These are phyloP conservation scores for Conomelus anceps DNA, from an alignment of 2,888 invertebrate genomes.

Conservation along the genomic window DNA sequence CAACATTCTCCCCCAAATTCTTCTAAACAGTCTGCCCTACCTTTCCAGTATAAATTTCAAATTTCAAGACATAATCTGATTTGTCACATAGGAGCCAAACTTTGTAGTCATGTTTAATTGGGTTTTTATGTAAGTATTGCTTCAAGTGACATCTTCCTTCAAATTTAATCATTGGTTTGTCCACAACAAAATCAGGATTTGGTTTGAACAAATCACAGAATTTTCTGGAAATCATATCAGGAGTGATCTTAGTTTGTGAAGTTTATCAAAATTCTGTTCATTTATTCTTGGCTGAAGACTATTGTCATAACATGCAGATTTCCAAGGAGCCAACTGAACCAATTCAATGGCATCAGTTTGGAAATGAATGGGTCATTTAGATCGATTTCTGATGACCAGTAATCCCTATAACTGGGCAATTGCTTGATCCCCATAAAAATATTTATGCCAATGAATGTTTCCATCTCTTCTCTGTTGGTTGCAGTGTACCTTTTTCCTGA, in stretches of 20 bases:
- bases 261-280: conserved; percentile 1
- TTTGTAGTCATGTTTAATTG: conserved; percentile 36
- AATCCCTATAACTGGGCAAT: conserved; percentile 15
- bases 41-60: conserved; percentile 37
- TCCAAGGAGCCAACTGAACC: conserved; percentile 17
- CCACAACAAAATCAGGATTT: conserved; percentile 6
- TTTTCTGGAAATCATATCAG: background rate
- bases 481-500: background rate
- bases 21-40: conserved; percentile 29
- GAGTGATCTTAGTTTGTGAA: conserved; percentile 17
- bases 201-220: conserved; percentile 9
- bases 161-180: conserved; percentile 36
- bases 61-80: conserved; percentile 32
- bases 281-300: background rate
- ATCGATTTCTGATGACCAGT: conserved; percentile 1
- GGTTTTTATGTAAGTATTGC: conserved; percentile 35
- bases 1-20: conserved; percentile 33
- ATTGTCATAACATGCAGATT: conserved; percentile 16
- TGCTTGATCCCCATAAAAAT: conserved; percentile 9
- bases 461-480: conserved; percentile 10
- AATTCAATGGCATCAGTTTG: conserved; percentile 14
- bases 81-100: conserved; percentile 33
- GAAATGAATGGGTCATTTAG: conserved; percentile 11
- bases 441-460: conserved; percentile 16
- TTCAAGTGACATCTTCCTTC: conserved; percentile 34